Evolutionary conservation across 64 coral and sea anemone species (phyloP), one percentile per base, ranked within the genome.

Genomic region (Anthopleura sola): DNA sequence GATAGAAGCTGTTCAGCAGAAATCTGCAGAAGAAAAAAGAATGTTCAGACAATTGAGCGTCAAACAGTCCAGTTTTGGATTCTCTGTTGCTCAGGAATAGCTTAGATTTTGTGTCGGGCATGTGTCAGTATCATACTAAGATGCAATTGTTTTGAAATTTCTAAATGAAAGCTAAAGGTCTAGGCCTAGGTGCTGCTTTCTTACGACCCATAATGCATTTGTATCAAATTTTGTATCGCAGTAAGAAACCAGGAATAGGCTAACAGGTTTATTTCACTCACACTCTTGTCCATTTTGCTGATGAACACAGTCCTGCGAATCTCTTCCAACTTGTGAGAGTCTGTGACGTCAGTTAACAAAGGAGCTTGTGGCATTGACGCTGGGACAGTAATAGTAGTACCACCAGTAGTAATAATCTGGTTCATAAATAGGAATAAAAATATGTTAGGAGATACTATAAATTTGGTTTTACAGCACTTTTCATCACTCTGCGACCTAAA

Each of bases 241-340:
- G n/a, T n/a, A n/a, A n/a, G n/a, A n/a, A n/a, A n/a, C n/a, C n/a
- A n/a, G n/a, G n/a, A n/a, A n/a, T n/a, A n/a, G n/a, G n/a, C n/a
- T n/a, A n/a, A n/a, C n/a, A n/a, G n/a, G n/a, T n/a, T 17, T 12
- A 12, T 53, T 53, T 53, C 13, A 69, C 88, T 80, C 80, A 98
- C 95, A 82, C 88, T 83, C 24, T 89, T 93, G 78, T 94, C 92
- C 12, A 99, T 80, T 82, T 99, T 94, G 56, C 88, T 88, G 82
- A 99, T 84, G 84, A 94, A 92, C 23, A 94, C 97, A 46, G 97
- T 99, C 85, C 97, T 89, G 58, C 97, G 87, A 34, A 99, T 99
- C 76, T 99, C 97, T 85, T 99, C 97, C 84, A 99, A 84, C 85
- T 99, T 99, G 29, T 84, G 83, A 7, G 97, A 89, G 31, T 99